Conservation (phyloP, 1,140 invertebrate genomes). For the Antheraea pernyi region DNA sequence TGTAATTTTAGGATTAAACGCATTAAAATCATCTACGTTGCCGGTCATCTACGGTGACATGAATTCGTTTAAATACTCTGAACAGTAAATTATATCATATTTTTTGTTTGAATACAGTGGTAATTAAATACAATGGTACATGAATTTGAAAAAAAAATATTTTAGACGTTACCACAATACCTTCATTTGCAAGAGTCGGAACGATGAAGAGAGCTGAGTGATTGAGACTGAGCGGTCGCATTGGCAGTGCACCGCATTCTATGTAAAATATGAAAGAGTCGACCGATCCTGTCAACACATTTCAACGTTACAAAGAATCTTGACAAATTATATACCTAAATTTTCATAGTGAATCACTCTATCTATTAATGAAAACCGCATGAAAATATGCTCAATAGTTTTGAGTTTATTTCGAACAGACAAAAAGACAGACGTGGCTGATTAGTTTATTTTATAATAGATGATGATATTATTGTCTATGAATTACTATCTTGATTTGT, state of each 20-base stretch:
- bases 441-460: too few relatives aligned
- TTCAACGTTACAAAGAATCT: not conserved
- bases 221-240: constrained; percentile 58
- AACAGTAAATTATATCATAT: not conserved
- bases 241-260: constrained; percentile 66
- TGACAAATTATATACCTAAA: too few relatives aligned
- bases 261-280: constrained; percentile 74
- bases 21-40: too few relatives aligned
- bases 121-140: not conserved
- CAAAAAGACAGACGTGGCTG: too few relatives aligned
- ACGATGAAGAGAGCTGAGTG: constrained; percentile 55
- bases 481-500: too few relatives aligned
- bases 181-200: constrained; percentile 65
- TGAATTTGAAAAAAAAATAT: not conserved
- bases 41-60: too few relatives aligned
- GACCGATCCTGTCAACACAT: not conserved
- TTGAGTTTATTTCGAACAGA: too few relatives aligned
- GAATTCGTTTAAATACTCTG: not conserved
- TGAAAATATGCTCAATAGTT: too few relatives aligned
- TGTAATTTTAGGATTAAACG: too few relatives aligned
- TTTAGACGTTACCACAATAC: constrained; percentile 33
- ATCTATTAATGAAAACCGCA: too few relatives aligned
- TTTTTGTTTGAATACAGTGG: not conserved
- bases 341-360: too few relatives aligned
- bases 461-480: too few relatives aligned